These are phyloP conservation scores for Pteronotus mesoamericanus DNA, from an alignment of 2,797 vertebrate genomes.

Conservation along the genomic window DNA sequence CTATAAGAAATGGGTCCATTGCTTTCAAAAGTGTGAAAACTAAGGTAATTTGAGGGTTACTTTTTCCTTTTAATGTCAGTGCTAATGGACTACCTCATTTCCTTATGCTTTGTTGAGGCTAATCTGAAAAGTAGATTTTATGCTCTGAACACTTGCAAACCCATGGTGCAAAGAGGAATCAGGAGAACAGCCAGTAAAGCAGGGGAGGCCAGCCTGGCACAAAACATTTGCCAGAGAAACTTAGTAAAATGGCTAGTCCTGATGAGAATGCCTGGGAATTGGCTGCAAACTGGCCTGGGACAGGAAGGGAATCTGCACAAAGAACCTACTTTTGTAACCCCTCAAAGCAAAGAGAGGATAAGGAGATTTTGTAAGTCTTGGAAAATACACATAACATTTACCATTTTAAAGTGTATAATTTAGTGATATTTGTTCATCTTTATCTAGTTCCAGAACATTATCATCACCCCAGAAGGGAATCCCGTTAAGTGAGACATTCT, in stretches of 20 bases:
- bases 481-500: not conserved
- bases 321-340: not conserved
- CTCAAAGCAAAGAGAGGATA: not conserved
- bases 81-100: not conserved
- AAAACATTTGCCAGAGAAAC: not conserved
- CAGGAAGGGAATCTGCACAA: not conserved
- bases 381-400: not conserved
- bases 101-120: not conserved
- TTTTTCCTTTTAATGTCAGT: not conserved
- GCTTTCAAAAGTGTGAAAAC: not conserved
- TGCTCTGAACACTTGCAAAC: not conserved
- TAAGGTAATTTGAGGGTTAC: not conserved
- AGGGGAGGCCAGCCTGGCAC: not conserved
- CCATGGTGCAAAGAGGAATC: not conserved
- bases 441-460: not conserved
- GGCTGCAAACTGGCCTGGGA: not conserved
- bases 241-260: not conserved
- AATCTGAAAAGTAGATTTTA: conserved; percentile 33
- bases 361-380: not conserved
- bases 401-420: not conserved
- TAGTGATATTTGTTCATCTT: not conserved
- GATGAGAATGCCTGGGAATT: not conserved
- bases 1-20: not conserved
- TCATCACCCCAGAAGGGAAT: not conserved
- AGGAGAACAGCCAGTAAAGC: not conserved